Base-by-base conservation (phyloP, 2,797 vertebrate species). In the Falco cherrug region DNA sequence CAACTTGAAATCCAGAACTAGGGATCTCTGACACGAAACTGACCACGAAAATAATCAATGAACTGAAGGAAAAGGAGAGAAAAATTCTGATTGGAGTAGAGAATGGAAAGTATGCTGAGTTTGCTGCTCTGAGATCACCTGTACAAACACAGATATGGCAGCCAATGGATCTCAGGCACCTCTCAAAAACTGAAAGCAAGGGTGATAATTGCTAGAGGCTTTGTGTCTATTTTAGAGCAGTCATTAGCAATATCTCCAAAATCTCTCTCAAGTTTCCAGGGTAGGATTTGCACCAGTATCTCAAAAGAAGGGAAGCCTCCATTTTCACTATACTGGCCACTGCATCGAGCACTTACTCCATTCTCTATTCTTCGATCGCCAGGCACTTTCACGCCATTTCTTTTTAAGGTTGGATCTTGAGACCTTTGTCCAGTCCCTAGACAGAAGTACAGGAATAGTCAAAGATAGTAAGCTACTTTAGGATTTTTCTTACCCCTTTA, bases 351-450 rank as follows among this genome's bases (percentile, higher is more conserved):
- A 98, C 99, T 98, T 97, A 99, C 99, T 94, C 99, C 99, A 24
- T 99, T 99, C 97, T 99, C 99, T 96, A 98, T 98, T 89, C 98
- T 98, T 96, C 98, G 98, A 86, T 99, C 99, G 64, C 98, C 93
- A 2, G 98, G 98, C 54, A 97, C 97, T 95, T 99, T 99, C 67
- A 99, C 97, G 54, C 99, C 99, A 61, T 99, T 99, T 96, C 99
- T 98, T 96, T 99, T 99, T 84, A 98, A 91, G 71, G 91, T n/a
- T 70, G 98, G 96, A 89, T 99, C 99, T 12, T 98, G 98, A 91
- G 97, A 93, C 95, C 99, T 98, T 75, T 98, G 98, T 64, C 98
- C 98, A 95, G 98, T 98, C 97, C 97, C 95, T 97, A 93, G n/a
- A 59, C 0, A 97, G 90, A 93, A 94, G 94, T 2, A 90, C 64